Evolutionary conservation across 2,888 invertebrate species (phyloP).

Genomic region (Prosopocoilus inquinatus): DNA sequence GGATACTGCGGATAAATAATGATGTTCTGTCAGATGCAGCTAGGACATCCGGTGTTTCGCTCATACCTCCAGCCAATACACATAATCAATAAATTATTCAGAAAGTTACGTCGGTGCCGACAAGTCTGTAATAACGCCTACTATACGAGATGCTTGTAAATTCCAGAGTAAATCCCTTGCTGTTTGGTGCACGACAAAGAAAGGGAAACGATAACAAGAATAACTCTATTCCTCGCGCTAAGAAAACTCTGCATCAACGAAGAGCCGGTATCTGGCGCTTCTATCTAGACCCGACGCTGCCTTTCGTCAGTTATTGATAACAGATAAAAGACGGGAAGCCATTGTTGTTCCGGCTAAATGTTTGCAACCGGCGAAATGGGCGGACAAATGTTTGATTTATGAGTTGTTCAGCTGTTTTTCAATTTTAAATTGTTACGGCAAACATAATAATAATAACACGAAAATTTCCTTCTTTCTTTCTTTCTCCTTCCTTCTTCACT

Average conservation of each 20-base stretch:
- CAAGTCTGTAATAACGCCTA: slow-evolving; percentile 21
- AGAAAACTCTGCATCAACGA: background rate
- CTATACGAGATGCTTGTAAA: slow-evolving; percentile 13
- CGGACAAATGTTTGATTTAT: slow-evolving; percentile 37
- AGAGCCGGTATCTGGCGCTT: slow-evolving; percentile 28
- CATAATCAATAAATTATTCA: slow-evolving; percentile 17
- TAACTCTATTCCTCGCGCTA: background rate
- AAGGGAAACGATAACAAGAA: too few species aligned
- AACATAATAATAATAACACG: slow-evolving; percentile 24
- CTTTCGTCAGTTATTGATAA: slow-evolving; percentile 38
- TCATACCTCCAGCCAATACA: too few species aligned
- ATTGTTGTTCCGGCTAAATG: slow-evolving; percentile 37
- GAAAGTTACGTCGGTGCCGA: slow-evolving; percentile 15
- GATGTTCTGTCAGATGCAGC: too few species aligned
- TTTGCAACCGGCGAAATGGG: slow-evolving; percentile 35
- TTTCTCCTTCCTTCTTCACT: too few species aligned
- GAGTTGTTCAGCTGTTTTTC: slow-evolving; percentile 31
- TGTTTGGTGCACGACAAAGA: too few species aligned
- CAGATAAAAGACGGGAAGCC: slow-evolving; percentile 35
- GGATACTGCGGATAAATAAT: too few species aligned
- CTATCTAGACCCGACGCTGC: slow-evolving; percentile 29
- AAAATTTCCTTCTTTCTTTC: slow-evolving; percentile 1
- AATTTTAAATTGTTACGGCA: slow-evolving; percentile 32
- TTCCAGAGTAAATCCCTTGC: slow-evolving; percentile 6
- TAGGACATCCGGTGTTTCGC: too few species aligned